These are phyloP conservation scores for Phasianus colchicus DNA, from an alignment of 2,113 vertebrate genomes.

Conservation along the genomic window DNA sequence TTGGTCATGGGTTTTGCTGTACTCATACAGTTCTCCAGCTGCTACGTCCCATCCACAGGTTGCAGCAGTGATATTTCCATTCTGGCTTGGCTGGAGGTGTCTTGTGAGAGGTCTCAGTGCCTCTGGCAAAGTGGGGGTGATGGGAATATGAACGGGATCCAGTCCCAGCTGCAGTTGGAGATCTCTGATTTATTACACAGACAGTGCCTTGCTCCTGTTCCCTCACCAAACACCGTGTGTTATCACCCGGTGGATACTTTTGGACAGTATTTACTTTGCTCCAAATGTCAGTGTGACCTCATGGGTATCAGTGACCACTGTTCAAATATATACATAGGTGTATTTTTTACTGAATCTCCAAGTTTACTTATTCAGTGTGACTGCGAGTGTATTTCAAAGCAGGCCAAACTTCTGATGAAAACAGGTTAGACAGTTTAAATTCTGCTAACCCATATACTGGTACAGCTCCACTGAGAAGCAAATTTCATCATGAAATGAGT, in stretches of 20 bases:
- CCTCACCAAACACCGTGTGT: neutral
- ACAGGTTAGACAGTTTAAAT: neutral
- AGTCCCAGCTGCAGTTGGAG: neutral
- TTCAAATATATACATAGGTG: neutral
- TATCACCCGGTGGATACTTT: neutral
- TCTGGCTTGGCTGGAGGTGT: neutral
- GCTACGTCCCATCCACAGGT: neutral
- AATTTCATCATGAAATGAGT: neutral
- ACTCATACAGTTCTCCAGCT: neutral
- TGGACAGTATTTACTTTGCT: neutral
- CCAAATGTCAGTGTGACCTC: neutral
- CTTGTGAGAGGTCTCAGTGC: neutral
- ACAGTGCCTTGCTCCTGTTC: neutral
- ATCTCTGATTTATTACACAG: neutral
- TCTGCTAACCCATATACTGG: neutral
- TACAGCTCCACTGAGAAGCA: neutral
- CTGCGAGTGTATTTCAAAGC: neutral
- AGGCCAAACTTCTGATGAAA: neutral
- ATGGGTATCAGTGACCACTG: neutral
- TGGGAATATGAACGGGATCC: neutral
- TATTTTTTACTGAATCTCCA: neutral
- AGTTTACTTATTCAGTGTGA: neutral
- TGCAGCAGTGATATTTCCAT: neutral
- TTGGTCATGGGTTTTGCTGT: neutral
- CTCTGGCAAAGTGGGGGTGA: accelerated